These are phyloP conservation scores for Aphelinus certus DNA, from an alignment of 1,140 invertebrate species.

Conservation along the genomic window DNA sequence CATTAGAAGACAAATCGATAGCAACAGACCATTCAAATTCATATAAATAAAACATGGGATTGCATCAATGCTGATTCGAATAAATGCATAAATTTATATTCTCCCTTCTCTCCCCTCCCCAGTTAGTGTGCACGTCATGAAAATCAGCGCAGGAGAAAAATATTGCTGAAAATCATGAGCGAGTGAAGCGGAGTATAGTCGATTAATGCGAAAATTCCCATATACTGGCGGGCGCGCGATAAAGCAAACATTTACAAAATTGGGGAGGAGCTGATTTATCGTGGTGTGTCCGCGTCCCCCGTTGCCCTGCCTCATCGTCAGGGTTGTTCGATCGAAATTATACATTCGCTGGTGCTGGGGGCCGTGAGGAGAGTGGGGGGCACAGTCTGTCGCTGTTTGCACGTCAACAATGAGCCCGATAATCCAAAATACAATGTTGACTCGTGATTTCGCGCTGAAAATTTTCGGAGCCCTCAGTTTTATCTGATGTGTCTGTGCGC, in stretches of 20 bases:
- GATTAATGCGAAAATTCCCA: too few relatives aligned
- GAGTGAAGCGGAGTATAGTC: too few relatives aligned
- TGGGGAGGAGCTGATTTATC: slow-evolving; percentile 10
- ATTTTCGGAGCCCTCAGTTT: background rate
- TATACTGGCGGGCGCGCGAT: background rate
- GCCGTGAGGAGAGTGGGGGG: too few relatives aligned
- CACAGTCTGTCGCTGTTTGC: background rate
- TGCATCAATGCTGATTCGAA: too few relatives aligned
- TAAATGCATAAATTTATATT: too few relatives aligned
- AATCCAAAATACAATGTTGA: slow-evolving; percentile 20
- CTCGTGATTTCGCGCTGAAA: slow-evolving; percentile 11
- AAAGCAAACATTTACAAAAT: slow-evolving; percentile 21
- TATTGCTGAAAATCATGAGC: too few relatives aligned
- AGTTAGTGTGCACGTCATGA: too few relatives aligned
- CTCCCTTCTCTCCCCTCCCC: too few relatives aligned
- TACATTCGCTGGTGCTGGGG: background rate
- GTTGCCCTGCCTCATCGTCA: background rate
- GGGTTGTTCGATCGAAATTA: slow-evolving; percentile 12
- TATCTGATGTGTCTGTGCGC: background rate
- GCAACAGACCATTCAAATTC: too few relatives aligned
- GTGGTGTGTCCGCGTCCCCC: background rate
- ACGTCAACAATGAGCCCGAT: slow-evolving; percentile 3
- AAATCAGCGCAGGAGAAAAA: too few relatives aligned
- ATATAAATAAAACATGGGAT: too few relatives aligned
- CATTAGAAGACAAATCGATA: too few relatives aligned